Conservation (phyloP, 1,140 invertebrate species). For the Trinorchestia longiramus region DNA sequence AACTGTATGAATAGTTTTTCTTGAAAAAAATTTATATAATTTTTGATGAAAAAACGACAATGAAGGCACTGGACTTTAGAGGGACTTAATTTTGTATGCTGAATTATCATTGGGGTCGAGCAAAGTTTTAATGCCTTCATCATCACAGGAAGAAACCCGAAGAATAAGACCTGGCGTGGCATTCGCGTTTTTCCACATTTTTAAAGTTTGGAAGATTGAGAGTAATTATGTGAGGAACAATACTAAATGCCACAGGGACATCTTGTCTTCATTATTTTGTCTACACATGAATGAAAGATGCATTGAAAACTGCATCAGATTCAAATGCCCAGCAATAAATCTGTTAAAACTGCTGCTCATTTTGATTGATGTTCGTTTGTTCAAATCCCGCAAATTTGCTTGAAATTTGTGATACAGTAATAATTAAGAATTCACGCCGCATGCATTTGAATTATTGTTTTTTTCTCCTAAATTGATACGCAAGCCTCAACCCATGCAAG, state of each 20-base stretch:
- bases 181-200: not conserved
- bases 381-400: too few relatives aligned
- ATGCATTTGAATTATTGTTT: too few relatives aligned
- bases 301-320: not conserved
- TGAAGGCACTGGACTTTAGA: not conserved
- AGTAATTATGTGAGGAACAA: too few relatives aligned
- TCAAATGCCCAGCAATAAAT: not conserved
- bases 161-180: not conserved
- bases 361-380: too few relatives aligned
- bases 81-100: not conserved
- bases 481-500: too few relatives aligned
- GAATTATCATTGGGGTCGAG: not conserved
- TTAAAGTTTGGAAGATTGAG: too few relatives aligned
- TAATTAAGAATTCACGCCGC: too few relatives aligned
- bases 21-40: not conserved
- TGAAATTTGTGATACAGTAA: too few relatives aligned
- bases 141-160: not conserved
- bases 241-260: not conserved
- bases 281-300: not conserved
- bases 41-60: not conserved
- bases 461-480: too few relatives aligned
- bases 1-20: too few relatives aligned
- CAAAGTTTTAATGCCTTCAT: not conserved
- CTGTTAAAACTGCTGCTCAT: too few relatives aligned
- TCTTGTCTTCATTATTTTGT: not conserved